A percentile compares a stretch with the other conserved stretches of the same genome.
Evolutionary conservation across 2,797 vertebrate species (phyloP).

Genomic region (Liparis tanakae): DNA sequence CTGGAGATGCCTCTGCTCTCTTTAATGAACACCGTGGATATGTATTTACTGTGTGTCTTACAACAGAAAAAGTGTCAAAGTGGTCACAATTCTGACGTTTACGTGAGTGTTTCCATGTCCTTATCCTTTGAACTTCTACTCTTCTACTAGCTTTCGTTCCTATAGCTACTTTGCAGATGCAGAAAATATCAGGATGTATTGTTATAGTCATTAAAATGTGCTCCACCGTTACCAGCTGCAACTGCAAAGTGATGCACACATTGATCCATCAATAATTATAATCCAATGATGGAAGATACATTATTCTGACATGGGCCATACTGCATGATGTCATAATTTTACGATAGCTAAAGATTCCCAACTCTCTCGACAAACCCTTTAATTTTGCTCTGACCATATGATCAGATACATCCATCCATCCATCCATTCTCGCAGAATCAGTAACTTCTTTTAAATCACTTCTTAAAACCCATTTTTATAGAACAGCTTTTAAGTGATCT

Average conservation of each 20-base stretch:
- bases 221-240: not conserved
- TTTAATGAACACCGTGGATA: conserved; percentile 8
- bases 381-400: not conserved
- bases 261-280: not conserved
- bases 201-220: not conserved
- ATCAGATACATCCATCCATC: no score
- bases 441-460: no score
- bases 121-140: not conserved
- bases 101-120: not conserved
- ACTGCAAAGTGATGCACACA: not conserved
- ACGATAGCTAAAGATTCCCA: not conserved
- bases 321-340: not conserved
- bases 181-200: not conserved
- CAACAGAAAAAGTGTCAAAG: not conserved
- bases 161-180: not conserved
- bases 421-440: no score
- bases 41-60: conserved; percentile 1
- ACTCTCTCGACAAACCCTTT: conserved; percentile 11
- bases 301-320: not conserved
- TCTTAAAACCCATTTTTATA: no score
- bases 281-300: not conserved
- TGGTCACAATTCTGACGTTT: not conserved
- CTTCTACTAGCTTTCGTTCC: not conserved
- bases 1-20: conserved; percentile 14
- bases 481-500: no score